Percentiles rank a stretch among this genome's conserved stretches.
Evolutionary conservation across 1,140 invertebrate species (phyloP).

Genomic region (Sitobion miscanthi): DNA sequence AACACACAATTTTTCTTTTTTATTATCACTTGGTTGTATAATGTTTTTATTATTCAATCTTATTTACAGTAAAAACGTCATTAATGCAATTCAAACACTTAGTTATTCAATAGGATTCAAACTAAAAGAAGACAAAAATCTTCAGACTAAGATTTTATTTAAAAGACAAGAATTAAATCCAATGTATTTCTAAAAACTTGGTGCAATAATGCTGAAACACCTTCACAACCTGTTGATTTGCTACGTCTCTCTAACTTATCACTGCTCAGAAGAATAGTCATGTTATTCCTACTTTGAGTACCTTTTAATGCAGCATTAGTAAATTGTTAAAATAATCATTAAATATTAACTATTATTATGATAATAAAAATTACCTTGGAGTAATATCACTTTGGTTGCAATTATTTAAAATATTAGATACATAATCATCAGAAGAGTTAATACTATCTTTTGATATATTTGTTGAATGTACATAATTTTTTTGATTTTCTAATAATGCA

Average conservation of each 20-base stretch:
- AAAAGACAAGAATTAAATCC: background rate
- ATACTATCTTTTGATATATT: background rate
- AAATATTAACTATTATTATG: background rate
- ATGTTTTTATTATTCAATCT: background rate
- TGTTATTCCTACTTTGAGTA: background rate
- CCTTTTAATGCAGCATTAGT: background rate
- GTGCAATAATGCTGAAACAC: background rate
- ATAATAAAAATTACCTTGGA: background rate
- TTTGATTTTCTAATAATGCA: conserved; percentile 40
- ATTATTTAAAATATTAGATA: background rate
- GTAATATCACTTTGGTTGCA: background rate
- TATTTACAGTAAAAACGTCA: background rate
- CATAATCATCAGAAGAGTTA: background rate
- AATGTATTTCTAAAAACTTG: background rate
- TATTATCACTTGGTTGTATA: background rate
- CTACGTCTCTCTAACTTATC: background rate
- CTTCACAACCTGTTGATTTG: background rate
- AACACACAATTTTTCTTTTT: conserved; percentile 10
- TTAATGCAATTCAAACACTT: background rate
- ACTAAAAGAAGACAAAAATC: background rate
- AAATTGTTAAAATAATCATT: background rate
- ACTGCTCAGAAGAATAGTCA: background rate
- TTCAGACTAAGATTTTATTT: background rate
- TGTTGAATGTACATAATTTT: background rate
- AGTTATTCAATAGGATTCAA: background rate